Evolutionary conservation across 2,797 vertebrate genomes (phyloP), one percentile per base, ranked within the genome.

Genomic region (Lepilemur ruficaudatus): DNA sequence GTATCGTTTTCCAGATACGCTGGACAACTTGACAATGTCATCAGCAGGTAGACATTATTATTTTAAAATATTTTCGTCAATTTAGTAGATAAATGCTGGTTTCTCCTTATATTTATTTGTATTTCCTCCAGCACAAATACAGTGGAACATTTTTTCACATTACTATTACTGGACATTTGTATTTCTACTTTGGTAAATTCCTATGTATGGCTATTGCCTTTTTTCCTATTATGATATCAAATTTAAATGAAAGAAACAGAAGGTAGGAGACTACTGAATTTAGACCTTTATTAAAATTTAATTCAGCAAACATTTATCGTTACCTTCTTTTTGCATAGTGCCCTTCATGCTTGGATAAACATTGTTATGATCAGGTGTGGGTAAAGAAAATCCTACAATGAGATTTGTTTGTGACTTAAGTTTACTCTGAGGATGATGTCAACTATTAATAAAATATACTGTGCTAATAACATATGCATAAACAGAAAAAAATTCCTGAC

Each of bases 101-200:
- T 78, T 84, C 32, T 70, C 20, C 15, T 92, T 86, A 0, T 4
- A 63, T 18, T 82, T 94, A 57, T 73, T 89, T 81, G 7, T 41
- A 50, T 92, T 88, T 93, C 9, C 76, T 89, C 82, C 14, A 79
- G 52, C 41, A 65, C 28, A 48, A 63, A 73, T 23, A 59, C 2
- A 79, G 61, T 46, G 41, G 30, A 78, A 48, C 8, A 65, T 4
- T 79, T 87, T 80, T 82, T 55, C 7, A 76, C 23, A 13, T 13
- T 59, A 32, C 28, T 50, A 4, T n/a, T 48, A 30, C 43, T 46
- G 18, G 18, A 52, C n/a, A 70, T 84, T 65, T 70, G n/a, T 46
- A 69, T 73, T 93, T 89, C 32, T 83, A 93, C 80, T 65, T 96
- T 89, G 86, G 59, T n/a, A 90, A 95, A 50, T 81, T 79, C 61